These are phyloP conservation scores for Trachelus stipa DNA, from an alignment of 2,888 invertebrate species.

Conservation along the genomic window DNA sequence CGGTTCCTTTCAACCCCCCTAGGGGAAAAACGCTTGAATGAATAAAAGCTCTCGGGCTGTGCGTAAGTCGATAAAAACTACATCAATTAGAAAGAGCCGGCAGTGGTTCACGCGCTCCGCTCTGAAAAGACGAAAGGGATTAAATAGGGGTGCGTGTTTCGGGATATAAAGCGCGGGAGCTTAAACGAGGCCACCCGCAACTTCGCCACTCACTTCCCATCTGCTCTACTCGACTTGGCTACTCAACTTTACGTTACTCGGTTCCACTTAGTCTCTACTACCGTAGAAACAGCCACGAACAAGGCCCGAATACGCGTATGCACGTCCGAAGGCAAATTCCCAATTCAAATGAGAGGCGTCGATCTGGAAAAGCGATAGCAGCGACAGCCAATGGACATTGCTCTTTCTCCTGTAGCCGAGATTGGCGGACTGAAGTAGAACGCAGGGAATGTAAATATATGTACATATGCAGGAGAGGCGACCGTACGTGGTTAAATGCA, in stretches of 20 bases:
- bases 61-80: conserved; percentile 58
- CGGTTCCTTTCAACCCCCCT: conserved; percentile 59
- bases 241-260: neutral
- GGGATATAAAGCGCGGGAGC: conserved; percentile 34
- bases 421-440: neutral
- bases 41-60: conserved; percentile 42
- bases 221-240: neutral
- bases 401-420: neutral
- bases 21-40: conserved; percentile 54
- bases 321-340: conserved; percentile 35
- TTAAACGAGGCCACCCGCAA: conserved; percentile 46
- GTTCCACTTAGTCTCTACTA: neutral
- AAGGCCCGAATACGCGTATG: conserved; percentile 28
- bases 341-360: conserved; percentile 40
- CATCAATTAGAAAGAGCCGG: conserved; percentile 57
- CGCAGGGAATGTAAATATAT: neutral
- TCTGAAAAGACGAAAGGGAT: conserved; percentile 34
- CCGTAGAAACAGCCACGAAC: neutral
- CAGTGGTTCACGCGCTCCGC: conserved; percentile 40
- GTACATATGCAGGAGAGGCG: neutral
- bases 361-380: conserved; percentile 23
- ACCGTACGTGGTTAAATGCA: neutral
- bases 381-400: neutral
- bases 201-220: neutral
- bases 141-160: conserved; percentile 46